These are phyloP conservation scores for Drosophila ohnishii DNA, from an alignment of 1,140 invertebrate species.

Conservation along the genomic window DNA sequence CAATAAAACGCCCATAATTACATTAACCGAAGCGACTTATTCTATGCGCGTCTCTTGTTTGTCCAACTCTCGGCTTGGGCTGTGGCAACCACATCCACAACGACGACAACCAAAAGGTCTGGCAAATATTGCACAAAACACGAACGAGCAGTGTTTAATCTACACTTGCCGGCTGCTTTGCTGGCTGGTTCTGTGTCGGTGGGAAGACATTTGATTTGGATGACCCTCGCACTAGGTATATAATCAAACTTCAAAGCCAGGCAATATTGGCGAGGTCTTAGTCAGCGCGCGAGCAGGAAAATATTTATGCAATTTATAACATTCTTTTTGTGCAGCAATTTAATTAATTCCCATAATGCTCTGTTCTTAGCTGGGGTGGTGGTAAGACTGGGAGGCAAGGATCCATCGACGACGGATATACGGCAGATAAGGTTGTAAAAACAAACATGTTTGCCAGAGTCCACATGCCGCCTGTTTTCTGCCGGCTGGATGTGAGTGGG, in stretches of 20 bases:
- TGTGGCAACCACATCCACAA: conserved; percentile 23
- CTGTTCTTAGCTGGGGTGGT: background rate
- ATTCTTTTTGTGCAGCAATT: conserved; percentile 36
- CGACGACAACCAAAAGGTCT: conserved; percentile 53
- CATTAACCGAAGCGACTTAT: conserved; percentile 35
- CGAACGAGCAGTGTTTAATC: conserved; percentile 51
- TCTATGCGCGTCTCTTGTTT: conserved; percentile 61
- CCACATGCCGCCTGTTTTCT: conserved; percentile 10
- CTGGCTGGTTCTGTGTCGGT: conserved; percentile 20
- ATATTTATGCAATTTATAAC: conserved; percentile 60
- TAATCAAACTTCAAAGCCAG: conserved; percentile 77
- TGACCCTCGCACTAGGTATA: conserved; percentile 70
- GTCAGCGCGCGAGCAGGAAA: conserved; percentile 20
- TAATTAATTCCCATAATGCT: conserved; percentile 49
- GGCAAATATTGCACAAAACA: conserved; percentile 70
- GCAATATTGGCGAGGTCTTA: conserved; percentile 64
- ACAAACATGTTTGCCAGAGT: conserved; percentile 29
- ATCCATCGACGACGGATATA: conserved; percentile 34
- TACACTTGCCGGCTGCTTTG: conserved; percentile 45
- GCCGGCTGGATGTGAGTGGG: conserved; percentile 10
- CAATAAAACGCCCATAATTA: conserved; percentile 31
- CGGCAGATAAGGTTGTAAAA: conserved; percentile 46
- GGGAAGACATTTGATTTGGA: conserved; percentile 45
- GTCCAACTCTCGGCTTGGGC: conserved; percentile 51
- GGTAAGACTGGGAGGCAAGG: conserved; percentile 13